phyloP scores from a whole-genome alignment of 1,140 invertebrate genomes.

The Nylanderia fulva region DNA sequence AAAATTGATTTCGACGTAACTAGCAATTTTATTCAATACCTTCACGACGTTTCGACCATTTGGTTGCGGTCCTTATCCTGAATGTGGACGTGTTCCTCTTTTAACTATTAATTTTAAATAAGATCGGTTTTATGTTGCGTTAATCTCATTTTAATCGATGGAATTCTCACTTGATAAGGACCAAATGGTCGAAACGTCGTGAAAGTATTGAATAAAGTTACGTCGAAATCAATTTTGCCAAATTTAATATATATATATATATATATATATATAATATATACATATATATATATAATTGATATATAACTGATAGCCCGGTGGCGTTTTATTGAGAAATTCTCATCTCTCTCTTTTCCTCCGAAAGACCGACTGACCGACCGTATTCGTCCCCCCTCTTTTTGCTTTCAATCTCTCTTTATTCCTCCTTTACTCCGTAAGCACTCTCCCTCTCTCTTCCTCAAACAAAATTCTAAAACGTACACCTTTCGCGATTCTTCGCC shows the following conservation, averaged over 20 bases:
- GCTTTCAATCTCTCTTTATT: conserved; percentile 79
- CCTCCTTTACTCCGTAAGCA: conserved; percentile 39
- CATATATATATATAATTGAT: conserved; percentile 59
- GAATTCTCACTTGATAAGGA: too few species aligned
- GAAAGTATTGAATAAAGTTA: too few species aligned
- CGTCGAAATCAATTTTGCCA: too few species aligned
- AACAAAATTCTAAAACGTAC: conserved; percentile 38
- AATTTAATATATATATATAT: conserved; percentile 63
- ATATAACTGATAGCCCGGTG: conserved; percentile 78
- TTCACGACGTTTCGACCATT: too few species aligned
- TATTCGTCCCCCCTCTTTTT: conserved; percentile 81
- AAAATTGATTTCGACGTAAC: too few species aligned
- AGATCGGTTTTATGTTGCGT: too few species aligned
- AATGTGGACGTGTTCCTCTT: too few species aligned
- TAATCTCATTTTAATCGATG: too few species aligned
- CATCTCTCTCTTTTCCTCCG: conserved; percentile 75
- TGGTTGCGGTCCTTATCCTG: too few species aligned
- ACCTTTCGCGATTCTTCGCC: conserved; percentile 36
- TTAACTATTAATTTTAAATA: too few species aligned
- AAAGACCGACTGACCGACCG: conserved; percentile 72
- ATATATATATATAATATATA: conserved; percentile 63
- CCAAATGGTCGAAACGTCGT: too few species aligned
- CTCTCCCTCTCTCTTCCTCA: conserved; percentile 44
- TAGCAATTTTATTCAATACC: too few species aligned
- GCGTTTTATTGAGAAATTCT: conserved; percentile 85